Evolutionary conservation across 2,113 vertebrate genomes (phyloP).

Genomic region (Colistium nudipinnis): DNA sequence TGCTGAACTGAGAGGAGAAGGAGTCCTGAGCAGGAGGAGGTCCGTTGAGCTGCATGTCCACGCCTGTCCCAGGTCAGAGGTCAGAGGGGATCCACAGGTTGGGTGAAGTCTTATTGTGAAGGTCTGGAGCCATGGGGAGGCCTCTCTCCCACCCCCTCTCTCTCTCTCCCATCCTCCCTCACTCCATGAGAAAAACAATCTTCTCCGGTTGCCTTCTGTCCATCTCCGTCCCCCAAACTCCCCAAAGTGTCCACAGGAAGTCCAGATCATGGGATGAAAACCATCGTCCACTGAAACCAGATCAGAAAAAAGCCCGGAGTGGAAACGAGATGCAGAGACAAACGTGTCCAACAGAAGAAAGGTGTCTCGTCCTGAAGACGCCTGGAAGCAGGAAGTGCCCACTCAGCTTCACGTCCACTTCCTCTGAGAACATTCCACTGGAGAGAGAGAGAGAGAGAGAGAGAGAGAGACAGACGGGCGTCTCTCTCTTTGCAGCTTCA

Average conservation of each 20-base stretch:
- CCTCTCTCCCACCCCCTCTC: conserved; percentile 33
- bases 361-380: background rate
- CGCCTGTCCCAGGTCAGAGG: conserved; percentile 26
- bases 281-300: background rate
- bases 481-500: background rate
- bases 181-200: conserved; percentile 2
- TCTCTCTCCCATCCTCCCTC: conserved; percentile 38
- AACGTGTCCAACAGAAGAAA: too few species aligned
- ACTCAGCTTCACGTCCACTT: conserved; percentile 59
- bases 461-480: background rate
- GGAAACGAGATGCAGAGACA: too few species aligned
- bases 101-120: conserved; percentile 8
- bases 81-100: background rate
- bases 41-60: conserved; percentile 77
- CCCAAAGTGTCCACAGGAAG: background rate
- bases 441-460: background rate
- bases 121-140: conserved; percentile 6
- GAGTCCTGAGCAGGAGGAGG: conserved; percentile 54
- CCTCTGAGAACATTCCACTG: background rate
- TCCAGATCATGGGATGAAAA: background rate
- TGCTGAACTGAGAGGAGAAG: conserved; percentile 79
- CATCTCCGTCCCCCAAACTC: conserved; percentile 16
- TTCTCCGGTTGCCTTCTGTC: background rate
- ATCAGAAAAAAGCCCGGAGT: background rate
- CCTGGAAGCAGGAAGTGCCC: conserved; percentile 58